Evolutionary conservation across 2,888 invertebrate genomes (phyloP).

Genomic region (Oscheius onirici): DNA sequence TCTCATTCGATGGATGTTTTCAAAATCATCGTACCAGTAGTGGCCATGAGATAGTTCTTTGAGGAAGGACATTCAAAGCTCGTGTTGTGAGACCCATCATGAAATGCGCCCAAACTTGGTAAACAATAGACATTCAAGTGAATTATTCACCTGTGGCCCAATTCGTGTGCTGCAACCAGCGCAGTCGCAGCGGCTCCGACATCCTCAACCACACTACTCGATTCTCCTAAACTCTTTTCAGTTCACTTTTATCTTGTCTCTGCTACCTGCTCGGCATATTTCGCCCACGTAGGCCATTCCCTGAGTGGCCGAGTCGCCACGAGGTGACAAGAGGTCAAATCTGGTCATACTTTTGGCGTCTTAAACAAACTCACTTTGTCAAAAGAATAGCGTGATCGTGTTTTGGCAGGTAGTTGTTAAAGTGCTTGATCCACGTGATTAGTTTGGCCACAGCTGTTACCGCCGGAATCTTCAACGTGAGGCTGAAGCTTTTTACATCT

Average conservation of each 20-base stretch:
- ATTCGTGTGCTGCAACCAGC: slow-evolving; percentile 69
- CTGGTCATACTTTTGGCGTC: slow-evolving; percentile 32
- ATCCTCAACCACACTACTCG: slow-evolving; percentile 68
- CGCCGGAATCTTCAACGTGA: slow-evolving; percentile 44
- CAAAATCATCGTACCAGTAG: slow-evolving; percentile 18
- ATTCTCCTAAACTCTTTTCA: slow-evolving; percentile 47
- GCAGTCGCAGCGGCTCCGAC: slow-evolving; percentile 68
- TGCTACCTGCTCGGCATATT: slow-evolving; percentile 53
- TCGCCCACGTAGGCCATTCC: slow-evolving; percentile 70
- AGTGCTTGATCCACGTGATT: slow-evolving; percentile 51
- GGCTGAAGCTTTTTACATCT: slow-evolving; percentile 30
- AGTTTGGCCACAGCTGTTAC: slow-evolving; percentile 46
- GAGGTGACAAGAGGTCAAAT: slow-evolving; percentile 59
- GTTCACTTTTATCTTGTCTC: neutral
- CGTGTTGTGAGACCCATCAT: slow-evolving; percentile 59
- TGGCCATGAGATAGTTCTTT: slow-evolving; percentile 63
- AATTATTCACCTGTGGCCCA: slow-evolving; percentile 60
- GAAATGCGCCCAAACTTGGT: slow-evolving; percentile 64
- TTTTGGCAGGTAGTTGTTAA: slow-evolving; percentile 46
- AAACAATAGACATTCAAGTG: slow-evolving; percentile 12
- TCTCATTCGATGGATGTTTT: neutral
- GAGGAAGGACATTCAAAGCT: slow-evolving; percentile 54
- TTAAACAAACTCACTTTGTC: slow-evolving; percentile 47
- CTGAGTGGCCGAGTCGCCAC: slow-evolving; percentile 65
- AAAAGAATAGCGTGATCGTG: slow-evolving; percentile 61